Percentiles rank a stretch among this genome's conserved stretches.
phyloP scores from a whole-genome alignment of 2,888 invertebrate genomes.

The Odontocolon sp. region DNA sequence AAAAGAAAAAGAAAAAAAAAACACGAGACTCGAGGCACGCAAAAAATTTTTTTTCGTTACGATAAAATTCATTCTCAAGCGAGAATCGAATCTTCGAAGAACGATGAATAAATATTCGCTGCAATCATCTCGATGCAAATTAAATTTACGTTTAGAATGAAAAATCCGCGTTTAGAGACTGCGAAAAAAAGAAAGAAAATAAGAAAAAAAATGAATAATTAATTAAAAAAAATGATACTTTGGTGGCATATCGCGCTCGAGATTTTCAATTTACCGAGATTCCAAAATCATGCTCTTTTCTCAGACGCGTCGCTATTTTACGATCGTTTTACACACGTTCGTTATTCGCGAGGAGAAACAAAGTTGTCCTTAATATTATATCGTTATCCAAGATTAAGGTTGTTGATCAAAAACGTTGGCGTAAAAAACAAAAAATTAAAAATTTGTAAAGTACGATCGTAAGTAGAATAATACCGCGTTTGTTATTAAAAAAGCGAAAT shows the following conservation, averaged over 20 bases:
- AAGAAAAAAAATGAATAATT: constrained; percentile 13
- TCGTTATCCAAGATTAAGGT: constrained; percentile 32
- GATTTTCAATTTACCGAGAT: constrained; percentile 15
- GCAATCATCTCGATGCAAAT: constrained; percentile 31
- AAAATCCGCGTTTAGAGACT: background rate
- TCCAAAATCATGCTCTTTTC: constrained; percentile 15
- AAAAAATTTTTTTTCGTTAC: no score
- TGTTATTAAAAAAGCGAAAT: no score
- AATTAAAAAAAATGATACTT: constrained; percentile 11
- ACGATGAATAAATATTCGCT: background rate
- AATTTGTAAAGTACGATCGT: constrained; percentile 1
- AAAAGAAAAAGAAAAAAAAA: background rate
- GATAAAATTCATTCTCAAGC: no score
- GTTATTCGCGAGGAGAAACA: constrained; percentile 8
- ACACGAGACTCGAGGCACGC: no score
- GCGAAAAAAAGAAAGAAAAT: background rate
- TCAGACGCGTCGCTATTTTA: constrained; percentile 35
- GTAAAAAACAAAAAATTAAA: constrained; percentile 9
- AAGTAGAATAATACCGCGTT: no score
- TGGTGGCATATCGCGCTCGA: constrained; percentile 40
- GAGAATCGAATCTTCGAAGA: no score
- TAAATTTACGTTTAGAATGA: constrained; percentile 38
- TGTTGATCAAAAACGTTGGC: background rate
- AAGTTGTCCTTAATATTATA: constrained; percentile 34
- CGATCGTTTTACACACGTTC: constrained; percentile 24